phyloP scores from a whole-genome alignment of 23 tunicate species.

The Trididemnum clinides region DNA sequence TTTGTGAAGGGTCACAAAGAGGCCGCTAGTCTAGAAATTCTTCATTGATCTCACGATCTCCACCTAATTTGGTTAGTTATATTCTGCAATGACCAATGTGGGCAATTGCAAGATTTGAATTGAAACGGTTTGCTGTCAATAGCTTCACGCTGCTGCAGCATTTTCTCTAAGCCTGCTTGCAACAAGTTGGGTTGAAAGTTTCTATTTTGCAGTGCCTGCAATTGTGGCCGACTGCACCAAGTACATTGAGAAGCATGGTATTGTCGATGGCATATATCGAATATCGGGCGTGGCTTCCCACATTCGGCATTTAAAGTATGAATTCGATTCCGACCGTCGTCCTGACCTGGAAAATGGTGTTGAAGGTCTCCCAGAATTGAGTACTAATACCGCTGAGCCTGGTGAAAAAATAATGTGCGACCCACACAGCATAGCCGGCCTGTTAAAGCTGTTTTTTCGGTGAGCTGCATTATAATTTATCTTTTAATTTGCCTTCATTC shows the following conservation, averaged over 20 bases:
- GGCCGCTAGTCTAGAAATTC: no score
- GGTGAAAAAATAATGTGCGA: slow-evolving; percentile 65
- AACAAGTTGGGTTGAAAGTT: no score
- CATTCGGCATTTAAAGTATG: slow-evolving; percentile 71
- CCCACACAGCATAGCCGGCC: slow-evolving; percentile 96
- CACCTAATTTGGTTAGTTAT: no score
- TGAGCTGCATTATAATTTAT: no score
- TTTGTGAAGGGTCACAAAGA: no score
- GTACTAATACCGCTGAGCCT: slow-evolving; percentile 42
- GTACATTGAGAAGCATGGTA: slow-evolving; percentile 85
- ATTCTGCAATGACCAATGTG: no score
- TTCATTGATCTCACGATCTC: no score
- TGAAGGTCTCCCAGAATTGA: slow-evolving; percentile 40
- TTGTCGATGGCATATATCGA: slow-evolving; percentile 94
- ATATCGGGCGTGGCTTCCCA: slow-evolving; percentile 95
- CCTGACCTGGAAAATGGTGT: slow-evolving; percentile 73
- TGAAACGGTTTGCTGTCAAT: no score
- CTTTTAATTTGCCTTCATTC: no score
- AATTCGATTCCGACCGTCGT: slow-evolving; percentile 81
- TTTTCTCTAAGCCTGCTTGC: no score
- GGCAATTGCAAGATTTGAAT: no score
- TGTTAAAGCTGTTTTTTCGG: slow-evolving; percentile 91
- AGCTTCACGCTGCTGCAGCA: no score
- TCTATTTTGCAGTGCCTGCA: slow-evolving; percentile 66
- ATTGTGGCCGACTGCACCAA: slow-evolving; percentile 78